Conservation (phyloP, 2,888 invertebrate species). For the Clivina fossor region DNA sequence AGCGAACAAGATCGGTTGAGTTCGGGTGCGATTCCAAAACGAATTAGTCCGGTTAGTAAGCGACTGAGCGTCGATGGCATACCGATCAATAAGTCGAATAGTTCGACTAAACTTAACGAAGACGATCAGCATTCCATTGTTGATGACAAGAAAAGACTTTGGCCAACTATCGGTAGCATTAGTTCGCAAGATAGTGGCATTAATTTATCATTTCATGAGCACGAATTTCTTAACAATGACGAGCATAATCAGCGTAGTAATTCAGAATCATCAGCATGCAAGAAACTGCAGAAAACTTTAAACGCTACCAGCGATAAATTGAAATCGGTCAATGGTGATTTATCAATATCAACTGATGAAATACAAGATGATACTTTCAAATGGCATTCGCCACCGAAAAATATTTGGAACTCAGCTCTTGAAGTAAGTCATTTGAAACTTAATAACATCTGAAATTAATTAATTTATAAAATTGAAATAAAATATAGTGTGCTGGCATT, state of each 20-base stretch:
- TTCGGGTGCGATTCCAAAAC: conserved; percentile 41
- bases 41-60: conserved; percentile 47
- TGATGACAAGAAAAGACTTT: conserved; percentile 58
- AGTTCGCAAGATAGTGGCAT: conserved; percentile 80
- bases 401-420: conserved; percentile 78
- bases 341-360: conserved; percentile 14
- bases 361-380: conserved; percentile 47
- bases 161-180: conserved; percentile 68
- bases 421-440: no score
- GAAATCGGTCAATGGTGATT: conserved; percentile 19
- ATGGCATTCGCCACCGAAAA: conserved; percentile 78
- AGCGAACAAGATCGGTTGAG: conserved; percentile 44
- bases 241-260: conserved; percentile 47
- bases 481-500: no score
- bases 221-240: conserved; percentile 52
- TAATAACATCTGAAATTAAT: no score
- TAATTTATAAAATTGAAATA: no score
- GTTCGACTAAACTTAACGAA: conserved; percentile 61
- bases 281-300: conserved; percentile 44
- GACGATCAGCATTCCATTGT: conserved; percentile 59
- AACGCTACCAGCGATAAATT: conserved; percentile 10
- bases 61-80: conserved; percentile 47
- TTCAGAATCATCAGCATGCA: conserved; percentile 47
- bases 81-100: conserved; percentile 57
- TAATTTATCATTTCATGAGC: conserved; percentile 71